Evolutionary conservation across 2,797 vertebrate genomes (phyloP), one percentile per base, ranked within the genome.

Genomic region (Trichosurus vulpecula): DNA sequence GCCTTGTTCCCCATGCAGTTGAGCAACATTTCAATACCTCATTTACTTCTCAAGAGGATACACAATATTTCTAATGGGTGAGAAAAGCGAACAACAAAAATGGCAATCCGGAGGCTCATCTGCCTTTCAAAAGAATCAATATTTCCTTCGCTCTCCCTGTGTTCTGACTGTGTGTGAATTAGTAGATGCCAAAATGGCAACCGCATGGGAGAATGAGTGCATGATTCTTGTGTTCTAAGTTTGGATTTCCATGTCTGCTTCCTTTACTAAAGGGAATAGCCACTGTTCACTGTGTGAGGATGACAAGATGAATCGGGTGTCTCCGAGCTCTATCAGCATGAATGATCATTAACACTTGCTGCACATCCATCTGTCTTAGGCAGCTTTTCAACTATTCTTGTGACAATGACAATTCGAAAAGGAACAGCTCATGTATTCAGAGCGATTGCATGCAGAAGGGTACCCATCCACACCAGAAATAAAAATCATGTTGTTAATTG

Each of bases 41-140:
- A 97, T 97, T 98, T 98, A 98, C 96, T 98, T 96, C 93, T 98
- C 90, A 92, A 93, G 97, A 97, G 52, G 91, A 93, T 93, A 97
- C 97, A 97, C 95, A 55, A 94, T 97, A 97, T 97, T 97, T 96
- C 96, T 93, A 94, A 96, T 91, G 95, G 51, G 94, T 95, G 98
- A 97, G 95, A 96, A 97, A 98, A 94, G 31, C 25, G 94, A 98
- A 51, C 35, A 95, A 98, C 96, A 97, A 97, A 94, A 97, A 96
- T 66, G 91, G 95, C 93, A 94, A 95, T 95, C 92, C 0, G 95
- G 98, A 98, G 95, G 90, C 95, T 97, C 94, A 96, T 95, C 81
- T 93, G 96, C 94, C 94, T 93, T 97, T 97, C 95, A 96, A 97
- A 97, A 87, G n/a, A 97, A 97, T 91, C 93, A 95, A 0, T 93